Evolutionary conservation across 2,888 invertebrate genomes (phyloP).

Genomic region (Pecten maximus): DNA sequence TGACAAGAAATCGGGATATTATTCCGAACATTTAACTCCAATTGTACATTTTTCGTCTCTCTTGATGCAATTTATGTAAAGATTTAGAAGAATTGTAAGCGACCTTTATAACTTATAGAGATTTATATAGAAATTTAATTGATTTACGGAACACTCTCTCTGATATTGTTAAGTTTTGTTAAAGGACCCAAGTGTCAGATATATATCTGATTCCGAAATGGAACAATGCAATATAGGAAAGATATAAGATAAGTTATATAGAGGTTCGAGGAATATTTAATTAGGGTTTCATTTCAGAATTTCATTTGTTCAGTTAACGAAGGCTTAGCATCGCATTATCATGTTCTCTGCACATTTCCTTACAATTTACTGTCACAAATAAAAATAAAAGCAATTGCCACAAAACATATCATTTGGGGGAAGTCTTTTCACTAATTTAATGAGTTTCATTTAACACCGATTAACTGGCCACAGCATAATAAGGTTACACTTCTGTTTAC

Average conservation of each 20-base stretch:
- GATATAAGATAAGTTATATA: neutral
- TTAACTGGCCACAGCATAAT: too few species aligned
- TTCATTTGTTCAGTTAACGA: neutral
- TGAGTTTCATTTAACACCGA: too few species aligned
- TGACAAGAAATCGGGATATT: neutral
- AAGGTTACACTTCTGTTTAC: too few species aligned
- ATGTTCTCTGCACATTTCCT: neutral
- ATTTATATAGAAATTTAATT: neutral
- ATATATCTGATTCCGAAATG: neutral
- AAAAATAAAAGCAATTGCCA: neutral
- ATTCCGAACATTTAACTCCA: neutral
- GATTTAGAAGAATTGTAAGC: neutral
- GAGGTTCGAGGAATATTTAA: neutral
- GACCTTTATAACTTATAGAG: neutral
- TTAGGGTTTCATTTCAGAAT: neutral
- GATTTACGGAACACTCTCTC: neutral
- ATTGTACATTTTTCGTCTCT: neutral
- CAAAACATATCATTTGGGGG: neutral
- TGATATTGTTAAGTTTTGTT: neutral
- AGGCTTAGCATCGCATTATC: too few species aligned
- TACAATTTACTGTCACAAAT: neutral
- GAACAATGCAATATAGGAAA: neutral
- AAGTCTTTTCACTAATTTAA: neutral
- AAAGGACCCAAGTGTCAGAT: neutral
- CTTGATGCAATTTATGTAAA: neutral